A percentile compares a stretch with the other conserved stretches of the same genome.
phyloP scores from a whole-genome alignment of 2,888 invertebrate genomes.

The Helicoverpa assulta region DNA sequence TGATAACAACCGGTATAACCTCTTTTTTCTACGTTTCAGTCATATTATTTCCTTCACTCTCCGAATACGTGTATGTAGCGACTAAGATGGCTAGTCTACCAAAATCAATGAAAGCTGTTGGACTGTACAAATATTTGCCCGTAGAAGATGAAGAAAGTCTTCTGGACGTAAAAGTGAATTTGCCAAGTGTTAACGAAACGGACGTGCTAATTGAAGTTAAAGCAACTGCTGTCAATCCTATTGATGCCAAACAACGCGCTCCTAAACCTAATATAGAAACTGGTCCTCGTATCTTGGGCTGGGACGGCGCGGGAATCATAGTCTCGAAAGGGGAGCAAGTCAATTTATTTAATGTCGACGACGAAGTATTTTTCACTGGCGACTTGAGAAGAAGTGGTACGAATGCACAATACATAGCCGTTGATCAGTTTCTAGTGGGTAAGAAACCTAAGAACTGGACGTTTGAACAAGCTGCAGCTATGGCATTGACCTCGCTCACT shows the following conservation, averaged over 20 bases:
- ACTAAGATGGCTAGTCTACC: constrained; percentile 70
- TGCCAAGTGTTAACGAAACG: constrained; percentile 72
- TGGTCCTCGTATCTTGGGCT: constrained; percentile 79
- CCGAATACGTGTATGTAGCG: constrained; percentile 20
- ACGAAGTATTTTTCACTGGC: constrained; percentile 83
- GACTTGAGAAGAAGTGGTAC: constrained; percentile 78
- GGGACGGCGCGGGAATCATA: constrained; percentile 84
- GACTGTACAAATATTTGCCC: constrained; percentile 83
- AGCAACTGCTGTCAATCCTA: constrained; percentile 82
- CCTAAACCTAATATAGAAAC: constrained; percentile 77
- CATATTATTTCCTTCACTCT: constrained; percentile 6
- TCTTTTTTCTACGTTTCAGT: constrained; percentile 27
- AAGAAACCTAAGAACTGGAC: constrained; percentile 79
- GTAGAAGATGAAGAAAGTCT: constrained; percentile 79
- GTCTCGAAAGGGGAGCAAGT: constrained; percentile 76
- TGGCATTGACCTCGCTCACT: constrained; percentile 81
- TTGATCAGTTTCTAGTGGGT: constrained; percentile 78
- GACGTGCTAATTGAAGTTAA: constrained; percentile 84
- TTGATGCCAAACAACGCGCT: constrained; percentile 82
- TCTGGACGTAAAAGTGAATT: constrained; percentile 75
- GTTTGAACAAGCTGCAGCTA: constrained; percentile 84
- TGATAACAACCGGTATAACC: background rate
- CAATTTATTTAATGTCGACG: constrained; percentile 75
- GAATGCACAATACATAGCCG: constrained; percentile 81
- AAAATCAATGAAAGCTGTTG: constrained; percentile 84